Percentiles rank a stretch among this genome's conserved stretches.
Evolutionary conservation across 1,140 invertebrate species (phyloP).

Genomic region (Nasonia giraulti): DNA sequence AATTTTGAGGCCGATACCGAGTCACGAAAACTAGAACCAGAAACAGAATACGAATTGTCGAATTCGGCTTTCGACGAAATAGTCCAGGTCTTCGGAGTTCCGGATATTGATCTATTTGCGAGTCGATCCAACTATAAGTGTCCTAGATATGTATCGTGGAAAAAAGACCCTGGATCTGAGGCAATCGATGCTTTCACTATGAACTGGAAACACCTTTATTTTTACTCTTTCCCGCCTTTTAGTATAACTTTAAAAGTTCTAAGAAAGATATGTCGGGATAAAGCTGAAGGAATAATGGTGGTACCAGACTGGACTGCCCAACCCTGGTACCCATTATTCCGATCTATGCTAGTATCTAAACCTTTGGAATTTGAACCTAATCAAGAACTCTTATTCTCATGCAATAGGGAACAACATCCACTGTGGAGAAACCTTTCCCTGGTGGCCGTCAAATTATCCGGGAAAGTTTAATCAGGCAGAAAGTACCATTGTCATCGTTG

Average conservation of each 20-base stretch:
- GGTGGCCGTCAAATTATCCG: slow-evolving; percentile 43
- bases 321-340: slow-evolving; percentile 40
- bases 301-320: slow-evolving; percentile 41
- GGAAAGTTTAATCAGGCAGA: slow-evolving; percentile 1
- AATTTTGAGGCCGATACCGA: too few relatives aligned
- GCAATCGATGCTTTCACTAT: slow-evolving; percentile 55
- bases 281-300: slow-evolving; percentile 31
- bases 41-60: too few relatives aligned
- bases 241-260: slow-evolving; percentile 31
- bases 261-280: slow-evolving; percentile 34
- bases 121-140: too few relatives aligned
- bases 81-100: too few relatives aligned
- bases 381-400: slow-evolving; percentile 34
- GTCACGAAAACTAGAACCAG: too few relatives aligned
- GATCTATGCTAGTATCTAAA: slow-evolving; percentile 21
- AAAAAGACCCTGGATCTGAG: too few relatives aligned
- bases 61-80: too few relatives aligned
- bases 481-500: background rate
- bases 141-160: too few relatives aligned
- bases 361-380: slow-evolving; percentile 23
- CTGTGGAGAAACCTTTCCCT: slow-evolving; percentile 43
- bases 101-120: too few relatives aligned
- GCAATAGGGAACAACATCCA: slow-evolving; percentile 32
- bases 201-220: slow-evolving; percentile 11
- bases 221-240: slow-evolving; percentile 46